These are phyloP conservation scores for Campoplex capitator DNA, from an alignment of 2,888 invertebrate genomes.

Conservation along the genomic window DNA sequence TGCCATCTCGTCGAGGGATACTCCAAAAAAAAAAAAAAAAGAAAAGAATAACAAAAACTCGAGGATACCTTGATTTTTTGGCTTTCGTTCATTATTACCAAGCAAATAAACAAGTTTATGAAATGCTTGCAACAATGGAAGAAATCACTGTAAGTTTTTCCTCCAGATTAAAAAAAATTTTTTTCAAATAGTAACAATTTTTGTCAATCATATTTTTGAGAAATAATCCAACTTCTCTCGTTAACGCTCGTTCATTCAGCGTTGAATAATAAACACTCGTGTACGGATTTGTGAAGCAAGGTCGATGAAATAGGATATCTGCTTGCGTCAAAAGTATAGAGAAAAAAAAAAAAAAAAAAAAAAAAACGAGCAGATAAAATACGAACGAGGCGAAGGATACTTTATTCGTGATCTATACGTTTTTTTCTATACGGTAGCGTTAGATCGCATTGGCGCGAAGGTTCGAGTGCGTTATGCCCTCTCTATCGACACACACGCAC, in stretches of 20 bases:
- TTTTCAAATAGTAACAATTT: not conserved
- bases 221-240: not conserved
- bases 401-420: conserved; percentile 47
- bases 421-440: conserved; percentile 12
- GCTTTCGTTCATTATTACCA: not conserved
- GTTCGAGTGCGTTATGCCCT: conserved; percentile 7
- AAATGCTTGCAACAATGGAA: conserved; percentile 59
- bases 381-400: conserved; percentile 65
- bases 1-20: conserved; percentile 16
- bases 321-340: conserved; percentile 40
- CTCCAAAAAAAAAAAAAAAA: not conserved
- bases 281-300: conserved; percentile 55
- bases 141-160: conserved; percentile 58
- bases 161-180: not conserved
- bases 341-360: conserved; percentile 40
- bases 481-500: not conserved
- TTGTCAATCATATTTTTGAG: not conserved
- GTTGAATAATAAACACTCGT: conserved; percentile 42
- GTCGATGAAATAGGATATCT: conserved; percentile 66
- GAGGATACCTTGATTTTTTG: conserved; percentile 10
- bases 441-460: conserved; percentile 4
- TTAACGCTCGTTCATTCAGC: not conserved
- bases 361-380: too few species aligned
- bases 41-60: not conserved
- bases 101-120: not conserved